A percentile compares a stretch with the other conserved stretches of the same genome.
These are phyloP conservation scores for Dione vanillae DNA, from an alignment of 2,888 invertebrate species.

Conservation along the genomic window DNA sequence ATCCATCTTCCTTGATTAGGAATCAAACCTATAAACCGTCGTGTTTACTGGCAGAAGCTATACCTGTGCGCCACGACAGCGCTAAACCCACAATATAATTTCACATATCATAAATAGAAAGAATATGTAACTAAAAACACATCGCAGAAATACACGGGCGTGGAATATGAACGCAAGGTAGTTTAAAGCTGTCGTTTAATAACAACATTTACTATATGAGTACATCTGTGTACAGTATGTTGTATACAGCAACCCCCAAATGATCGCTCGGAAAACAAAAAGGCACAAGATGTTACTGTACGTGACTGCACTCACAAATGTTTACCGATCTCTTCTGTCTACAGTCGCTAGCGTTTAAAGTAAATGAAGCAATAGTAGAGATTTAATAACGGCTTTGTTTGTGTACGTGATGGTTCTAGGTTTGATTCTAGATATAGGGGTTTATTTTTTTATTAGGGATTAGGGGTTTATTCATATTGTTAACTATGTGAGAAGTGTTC, in stretches of 20 bases:
- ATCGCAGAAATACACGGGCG: not conserved
- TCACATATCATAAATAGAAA: not conserved
- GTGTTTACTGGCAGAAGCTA: too few relatives aligned
- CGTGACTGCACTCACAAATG: constrained; percentile 64
- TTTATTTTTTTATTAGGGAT: too few relatives aligned
- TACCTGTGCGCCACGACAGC: too few relatives aligned
- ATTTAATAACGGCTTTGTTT: too few relatives aligned
- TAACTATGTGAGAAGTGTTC: too few relatives aligned
- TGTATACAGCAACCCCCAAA: constrained; percentile 38
- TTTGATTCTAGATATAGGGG: not conserved
- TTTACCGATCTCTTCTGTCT: not conserved
- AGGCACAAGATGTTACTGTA: constrained; percentile 66
- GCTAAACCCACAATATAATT: too few relatives aligned
- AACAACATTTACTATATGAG: constrained; percentile 43
- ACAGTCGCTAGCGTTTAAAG: constrained; percentile 17
- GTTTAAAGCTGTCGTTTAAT: constrained; percentile 39
- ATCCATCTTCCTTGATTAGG: too few relatives aligned
- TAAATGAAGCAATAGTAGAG: too few relatives aligned
- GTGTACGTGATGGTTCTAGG: not conserved
- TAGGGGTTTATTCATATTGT: too few relatives aligned
- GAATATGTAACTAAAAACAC: not conserved
- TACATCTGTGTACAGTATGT: too few relatives aligned
- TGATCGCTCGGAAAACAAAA: constrained; percentile 54
- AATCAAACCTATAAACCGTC: too few relatives aligned
- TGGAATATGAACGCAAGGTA: constrained; percentile 19